These are phyloP conservation scores for Bombycilla garrulus DNA, from an alignment of 2,113 vertebrate species.

Conservation along the genomic window DNA sequence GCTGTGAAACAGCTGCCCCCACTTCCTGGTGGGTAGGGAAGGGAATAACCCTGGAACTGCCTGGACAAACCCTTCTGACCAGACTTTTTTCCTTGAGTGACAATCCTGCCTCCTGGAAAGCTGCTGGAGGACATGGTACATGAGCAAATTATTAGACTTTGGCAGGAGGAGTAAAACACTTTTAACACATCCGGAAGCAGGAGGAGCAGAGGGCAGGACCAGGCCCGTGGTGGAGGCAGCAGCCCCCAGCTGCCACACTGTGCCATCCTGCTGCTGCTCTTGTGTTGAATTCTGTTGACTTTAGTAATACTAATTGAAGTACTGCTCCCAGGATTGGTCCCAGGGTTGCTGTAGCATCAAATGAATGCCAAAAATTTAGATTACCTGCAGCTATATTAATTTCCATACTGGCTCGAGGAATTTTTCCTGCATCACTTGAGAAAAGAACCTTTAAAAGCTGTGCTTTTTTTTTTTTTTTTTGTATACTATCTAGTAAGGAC, in stretches of 20 bases:
- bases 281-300: background rate
- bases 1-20: background rate
- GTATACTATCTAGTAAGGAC: background rate
- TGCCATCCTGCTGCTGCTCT: background rate
- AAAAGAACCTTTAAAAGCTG: background rate
- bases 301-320: slow-evolving; percentile 12
- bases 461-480: background rate
- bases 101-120: background rate
- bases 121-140: background rate
- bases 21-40: background rate
- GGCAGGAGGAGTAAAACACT: background rate
- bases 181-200: background rate
- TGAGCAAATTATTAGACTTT: background rate
- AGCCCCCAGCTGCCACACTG: background rate
- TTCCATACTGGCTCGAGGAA: slow-evolving; percentile 10
- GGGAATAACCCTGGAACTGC: background rate
- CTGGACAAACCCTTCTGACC: background rate
- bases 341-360: slow-evolving; percentile 26
- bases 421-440: slow-evolving; percentile 6
- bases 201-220: background rate
- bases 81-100: background rate
- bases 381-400: slow-evolving; percentile 25
- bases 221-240: background rate
- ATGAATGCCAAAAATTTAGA: slow-evolving; percentile 39
- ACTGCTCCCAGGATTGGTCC: slow-evolving; percentile 5